A percentile compares a stretch with the other conserved stretches of the same genome.
Conservation (phyloP, 1,140 invertebrate genomes). For the Platyscapa corneri region DNA sequence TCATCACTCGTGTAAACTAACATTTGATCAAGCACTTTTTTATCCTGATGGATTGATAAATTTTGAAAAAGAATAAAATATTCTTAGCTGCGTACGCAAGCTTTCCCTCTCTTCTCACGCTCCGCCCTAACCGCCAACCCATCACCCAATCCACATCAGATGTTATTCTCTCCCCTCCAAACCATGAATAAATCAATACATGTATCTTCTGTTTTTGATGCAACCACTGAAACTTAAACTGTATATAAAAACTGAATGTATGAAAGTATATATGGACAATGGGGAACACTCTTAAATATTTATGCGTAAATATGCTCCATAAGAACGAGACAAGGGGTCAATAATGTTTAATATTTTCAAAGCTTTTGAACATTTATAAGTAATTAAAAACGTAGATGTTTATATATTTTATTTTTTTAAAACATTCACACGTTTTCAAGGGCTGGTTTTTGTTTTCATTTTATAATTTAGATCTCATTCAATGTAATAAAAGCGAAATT, state of each 20-base stretch:
- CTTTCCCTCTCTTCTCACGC: background rate
- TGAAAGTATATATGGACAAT: background rate
- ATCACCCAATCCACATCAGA: slow-evolving; percentile 55
- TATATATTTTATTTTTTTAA: too few relatives aligned
- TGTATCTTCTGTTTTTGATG: slow-evolving; percentile 70
- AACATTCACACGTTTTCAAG: too few relatives aligned
- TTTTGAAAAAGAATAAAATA: background rate
- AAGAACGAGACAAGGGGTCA: background rate
- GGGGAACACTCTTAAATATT: background rate
- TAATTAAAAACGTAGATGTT: background rate
- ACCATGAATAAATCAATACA: slow-evolving; percentile 74
- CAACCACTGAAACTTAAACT: slow-evolving; percentile 64
- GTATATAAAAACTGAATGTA: slow-evolving; percentile 40
- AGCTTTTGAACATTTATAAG: background rate
- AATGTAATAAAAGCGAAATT: too few relatives aligned
- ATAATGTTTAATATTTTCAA: background rate
- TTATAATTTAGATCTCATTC: too few relatives aligned
- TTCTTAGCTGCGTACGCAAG: background rate
- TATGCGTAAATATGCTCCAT: background rate
- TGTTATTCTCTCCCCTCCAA: slow-evolving; percentile 54
- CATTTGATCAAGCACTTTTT: background rate
- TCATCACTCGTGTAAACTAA: too few relatives aligned
- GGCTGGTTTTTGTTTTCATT: too few relatives aligned
- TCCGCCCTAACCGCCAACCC: slow-evolving; percentile 1
- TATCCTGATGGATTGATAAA: background rate